Percentiles rank a stretch among this genome's conserved stretches.
Evolutionary conservation across 2,797 vertebrate genomes (phyloP).

Genomic region (Schizothorax lantsangensis): DNA sequence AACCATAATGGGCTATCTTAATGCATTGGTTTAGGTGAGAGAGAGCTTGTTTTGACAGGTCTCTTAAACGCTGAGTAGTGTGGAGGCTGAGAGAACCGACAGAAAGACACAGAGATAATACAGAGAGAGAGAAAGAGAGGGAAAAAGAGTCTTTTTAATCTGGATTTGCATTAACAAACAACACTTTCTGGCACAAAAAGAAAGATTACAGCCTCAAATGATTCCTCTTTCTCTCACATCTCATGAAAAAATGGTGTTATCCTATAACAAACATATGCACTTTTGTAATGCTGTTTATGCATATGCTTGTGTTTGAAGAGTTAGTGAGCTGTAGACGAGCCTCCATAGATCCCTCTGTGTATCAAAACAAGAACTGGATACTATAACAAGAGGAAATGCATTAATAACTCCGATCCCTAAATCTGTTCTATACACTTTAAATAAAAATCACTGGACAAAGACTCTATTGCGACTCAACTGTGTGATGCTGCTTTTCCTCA

Average conservation of each 20-base stretch:
- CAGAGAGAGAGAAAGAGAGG: conserved; percentile 7
- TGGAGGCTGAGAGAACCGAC: conserved; percentile 17
- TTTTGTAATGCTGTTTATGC: conserved; percentile 28
- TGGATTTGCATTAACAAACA: conserved; percentile 47
- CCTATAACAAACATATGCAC: conserved; percentile 40
- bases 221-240: conserved; percentile 1
- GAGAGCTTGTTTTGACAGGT: conserved; percentile 35
- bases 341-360: not conserved
- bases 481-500: not conserved
- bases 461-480: no score
- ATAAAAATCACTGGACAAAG: not conserved
- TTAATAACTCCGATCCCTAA: not conserved
- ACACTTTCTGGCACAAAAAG: conserved; percentile 40
- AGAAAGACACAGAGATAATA: conserved; percentile 32
- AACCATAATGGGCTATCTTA: conserved; percentile 22
- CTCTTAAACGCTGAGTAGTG: conserved; percentile 2
- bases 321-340: not conserved
- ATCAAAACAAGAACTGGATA: conserved; percentile 6
- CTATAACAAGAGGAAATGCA: not conserved
- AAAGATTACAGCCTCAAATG: conserved; percentile 41
- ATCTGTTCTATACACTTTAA: not conserved
- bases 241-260: conserved; percentile 10
- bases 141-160: conserved; percentile 28
- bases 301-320: not conserved
- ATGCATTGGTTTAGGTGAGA: conserved; percentile 21